Evolutionary conservation across 1,140 invertebrate species (phyloP).

Genomic region (Bombus ignitus): DNA sequence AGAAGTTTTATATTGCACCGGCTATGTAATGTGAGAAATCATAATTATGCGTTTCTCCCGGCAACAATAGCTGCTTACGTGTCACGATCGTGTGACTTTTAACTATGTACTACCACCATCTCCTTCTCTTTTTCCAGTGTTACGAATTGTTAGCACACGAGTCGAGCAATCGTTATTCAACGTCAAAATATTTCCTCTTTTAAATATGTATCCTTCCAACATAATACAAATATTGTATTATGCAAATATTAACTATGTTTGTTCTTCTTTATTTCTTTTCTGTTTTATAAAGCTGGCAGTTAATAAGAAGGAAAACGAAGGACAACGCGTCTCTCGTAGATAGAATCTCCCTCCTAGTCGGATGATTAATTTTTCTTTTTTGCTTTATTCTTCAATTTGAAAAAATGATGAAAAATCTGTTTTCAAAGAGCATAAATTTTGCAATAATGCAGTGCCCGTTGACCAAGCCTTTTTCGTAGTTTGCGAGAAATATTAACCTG

Average conservation of each 20-base stretch:
- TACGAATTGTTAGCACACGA: neutral
- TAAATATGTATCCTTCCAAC: neutral
- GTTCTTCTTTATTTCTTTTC: neutral
- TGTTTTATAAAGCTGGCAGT: neutral
- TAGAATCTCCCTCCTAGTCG: no score
- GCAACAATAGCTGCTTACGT: conserved; percentile 7
- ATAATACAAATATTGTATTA: neutral
- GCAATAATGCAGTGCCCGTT: neutral
- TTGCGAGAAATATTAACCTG: neutral
- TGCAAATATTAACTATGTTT: neutral
- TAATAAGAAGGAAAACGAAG: neutral
- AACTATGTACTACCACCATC: neutral
- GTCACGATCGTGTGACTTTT: neutral
- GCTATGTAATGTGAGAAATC: conserved; percentile 52
- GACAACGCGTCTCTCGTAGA: no score
- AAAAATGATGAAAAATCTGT: neutral
- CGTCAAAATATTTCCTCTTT: neutral
- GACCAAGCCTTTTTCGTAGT: neutral
- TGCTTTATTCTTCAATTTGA: neutral
- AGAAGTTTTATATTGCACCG: conserved; percentile 55
- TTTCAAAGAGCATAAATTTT: neutral
- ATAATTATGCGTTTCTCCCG: conserved; percentile 52
- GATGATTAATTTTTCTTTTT: neutral
- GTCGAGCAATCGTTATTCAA: no score
- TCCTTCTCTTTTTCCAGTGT: conserved; percentile 31